These are phyloP conservation scores for Cryptophagus acutangulus DNA, from an alignment of 2,888 invertebrate genomes.

Conservation along the genomic window DNA sequence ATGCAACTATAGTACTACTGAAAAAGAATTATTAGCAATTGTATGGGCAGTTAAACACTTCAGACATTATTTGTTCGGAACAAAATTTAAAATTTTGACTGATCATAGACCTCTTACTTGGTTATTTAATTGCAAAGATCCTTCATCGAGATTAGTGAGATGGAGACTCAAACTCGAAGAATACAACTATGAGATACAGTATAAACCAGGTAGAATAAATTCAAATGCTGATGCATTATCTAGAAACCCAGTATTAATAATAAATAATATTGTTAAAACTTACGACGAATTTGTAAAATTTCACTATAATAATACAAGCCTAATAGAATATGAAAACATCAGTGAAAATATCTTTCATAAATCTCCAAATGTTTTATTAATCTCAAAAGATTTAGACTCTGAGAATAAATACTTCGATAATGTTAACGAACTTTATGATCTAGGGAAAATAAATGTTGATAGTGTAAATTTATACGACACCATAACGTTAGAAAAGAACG, in stretches of 20 bases:
- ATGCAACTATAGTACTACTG: slow-evolving; percentile 34
- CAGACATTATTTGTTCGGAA: slow-evolving; percentile 30
- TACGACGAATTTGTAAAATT: neutral
- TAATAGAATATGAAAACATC: neutral
- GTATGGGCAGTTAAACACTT: slow-evolving; percentile 18
- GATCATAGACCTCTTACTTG: slow-evolving; percentile 35
- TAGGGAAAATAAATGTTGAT: neutral
- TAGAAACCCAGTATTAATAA: slow-evolving; percentile 9
- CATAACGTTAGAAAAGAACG: neutral
- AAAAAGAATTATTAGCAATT: slow-evolving; percentile 36
- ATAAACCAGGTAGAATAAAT: slow-evolving; percentile 33
- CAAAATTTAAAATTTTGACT: slow-evolving; percentile 33
- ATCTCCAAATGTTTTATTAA: neutral
- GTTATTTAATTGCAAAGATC: slow-evolving; percentile 35
- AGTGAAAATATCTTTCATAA: neutral
- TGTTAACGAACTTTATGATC: neutral
- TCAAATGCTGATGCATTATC: slow-evolving; percentile 32
- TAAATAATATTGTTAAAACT: neutral
- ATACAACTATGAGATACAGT: slow-evolving; percentile 35
- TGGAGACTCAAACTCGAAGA: slow-evolving; percentile 37
- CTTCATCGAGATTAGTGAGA: slow-evolving; percentile 28
- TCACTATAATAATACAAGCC: neutral
- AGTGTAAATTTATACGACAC: neutral
- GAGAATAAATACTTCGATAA: neutral
- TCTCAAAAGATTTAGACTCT: neutral